Evolutionary conservation across 2,888 invertebrate species (phyloP), one percentile per base, ranked within the genome.

Genomic region (Synanthedon tipuliformis): DNA sequence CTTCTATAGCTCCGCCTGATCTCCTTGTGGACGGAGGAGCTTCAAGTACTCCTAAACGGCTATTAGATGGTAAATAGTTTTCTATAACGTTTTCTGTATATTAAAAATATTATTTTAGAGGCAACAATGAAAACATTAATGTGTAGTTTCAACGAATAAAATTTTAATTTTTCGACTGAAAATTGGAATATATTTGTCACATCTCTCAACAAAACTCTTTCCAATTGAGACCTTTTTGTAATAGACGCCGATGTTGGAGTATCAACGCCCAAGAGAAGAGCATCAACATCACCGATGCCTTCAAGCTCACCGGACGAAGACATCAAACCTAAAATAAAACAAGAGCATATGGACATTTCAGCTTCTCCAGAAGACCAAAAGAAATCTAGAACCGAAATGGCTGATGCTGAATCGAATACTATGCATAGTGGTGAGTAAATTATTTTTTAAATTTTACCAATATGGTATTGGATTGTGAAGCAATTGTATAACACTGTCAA

Each of bases 321-420:
- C 59, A 81, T 87, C 61, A 88, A 88, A 59, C 85, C 82, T 40
- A 84, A 87, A 69, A 92, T 92, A 68, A 92, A 92, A 73, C 91
- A 91, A 68, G 92, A 92, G 66, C 88, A 89, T 56, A 90, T 91
- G 87, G 91, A 92, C 59, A 88, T 89, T n/a, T 89, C 90, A 56
- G 89, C 89, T 3, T 91, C 91, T 18, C 90, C 90, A 50, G 91
- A 91, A 64, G 89, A 89, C 59, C 88, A 90, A 60, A 94, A 94
- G 78, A 93, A 94, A 68, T 90, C 91, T 48, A 90, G 95, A 73
- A 94, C 93, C 53, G 94, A 94, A 81, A 91, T 94, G 41, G 94
- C 92, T 57, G 96, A 96, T 75, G 95, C 95, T 51, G 95, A 95
- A 78, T 94, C 95, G 40, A 96, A 96, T 75, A 96, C 96, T 55